Percentiles rank a stretch among this genome's conserved stretches.
Conservation (phyloP, 2,888 invertebrate species). For the Thysanoteuthis rhombus region DNA sequence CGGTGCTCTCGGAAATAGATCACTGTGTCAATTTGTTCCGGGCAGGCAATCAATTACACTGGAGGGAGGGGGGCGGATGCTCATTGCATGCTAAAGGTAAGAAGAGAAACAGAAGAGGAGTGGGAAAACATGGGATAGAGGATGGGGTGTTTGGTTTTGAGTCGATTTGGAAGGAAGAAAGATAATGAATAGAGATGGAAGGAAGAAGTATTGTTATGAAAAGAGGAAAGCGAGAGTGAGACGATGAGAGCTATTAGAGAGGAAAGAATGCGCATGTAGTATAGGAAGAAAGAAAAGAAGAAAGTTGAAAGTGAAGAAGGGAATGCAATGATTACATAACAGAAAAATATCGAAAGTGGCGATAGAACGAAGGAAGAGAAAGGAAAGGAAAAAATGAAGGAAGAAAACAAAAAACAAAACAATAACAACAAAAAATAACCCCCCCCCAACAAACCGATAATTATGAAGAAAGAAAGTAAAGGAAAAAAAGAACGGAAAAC, state of each 20-base stretch:
- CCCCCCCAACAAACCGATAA: no score
- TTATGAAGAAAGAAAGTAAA: no score
- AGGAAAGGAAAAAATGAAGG: no score
- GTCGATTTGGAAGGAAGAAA: neutral
- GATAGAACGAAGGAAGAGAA: no score
- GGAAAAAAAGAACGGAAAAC: no score
- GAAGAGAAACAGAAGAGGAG: neutral
- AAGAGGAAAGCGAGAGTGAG: neutral
- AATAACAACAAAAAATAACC: no score
- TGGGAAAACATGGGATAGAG: neutral
- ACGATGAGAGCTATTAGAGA: neutral
- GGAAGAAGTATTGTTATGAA: neutral
- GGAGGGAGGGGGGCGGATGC: neutral
- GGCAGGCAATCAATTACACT: neutral
- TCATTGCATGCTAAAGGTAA: neutral
- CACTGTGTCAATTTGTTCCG: neutral
- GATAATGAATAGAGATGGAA: no score
- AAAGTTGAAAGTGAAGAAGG: no score
- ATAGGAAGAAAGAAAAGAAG: no score
- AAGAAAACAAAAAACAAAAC: no score
- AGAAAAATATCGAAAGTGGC: no score
- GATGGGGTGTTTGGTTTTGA: neutral
- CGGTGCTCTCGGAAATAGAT: neutral
- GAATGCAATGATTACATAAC: no score
- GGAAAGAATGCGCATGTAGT: neutral